phyloP scores from a whole-genome alignment of 2,888 invertebrate species.

The Alitta virens region DNA sequence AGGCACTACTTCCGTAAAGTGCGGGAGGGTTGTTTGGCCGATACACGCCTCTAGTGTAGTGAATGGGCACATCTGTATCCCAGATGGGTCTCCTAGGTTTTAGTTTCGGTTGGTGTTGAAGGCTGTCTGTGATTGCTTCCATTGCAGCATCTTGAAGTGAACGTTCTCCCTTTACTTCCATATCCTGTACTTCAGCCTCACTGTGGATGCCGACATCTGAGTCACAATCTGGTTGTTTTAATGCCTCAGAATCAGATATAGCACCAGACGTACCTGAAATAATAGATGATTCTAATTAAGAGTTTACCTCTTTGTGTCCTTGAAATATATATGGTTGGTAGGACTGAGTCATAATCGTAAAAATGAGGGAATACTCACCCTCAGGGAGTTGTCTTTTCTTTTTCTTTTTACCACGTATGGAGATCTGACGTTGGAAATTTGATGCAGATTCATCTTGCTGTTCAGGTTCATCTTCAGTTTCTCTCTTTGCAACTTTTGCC shows the following conservation, averaged over 20 bases:
- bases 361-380: too few species aligned
- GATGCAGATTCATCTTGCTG: not conserved
- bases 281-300: not conserved
- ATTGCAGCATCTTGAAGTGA: conserved; percentile 27
- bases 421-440: not conserved
- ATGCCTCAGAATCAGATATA: conserved; percentile 11
- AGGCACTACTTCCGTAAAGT: not conserved
- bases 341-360: too few species aligned
- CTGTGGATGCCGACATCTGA: conserved; percentile 22
- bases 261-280: not conserved
- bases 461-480: not conserved
- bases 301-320: too few species aligned
- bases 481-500: too few species aligned
- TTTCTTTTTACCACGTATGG: not conserved
- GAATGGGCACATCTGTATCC: conserved; percentile 20
- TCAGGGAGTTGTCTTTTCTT: too few species aligned
- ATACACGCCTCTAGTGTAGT: conserved; percentile 25
- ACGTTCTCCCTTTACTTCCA: conserved; percentile 19
- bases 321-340: too few species aligned
- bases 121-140: conserved; percentile 19
- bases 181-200: conserved; percentile 26
- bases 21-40: conserved; percentile 8
- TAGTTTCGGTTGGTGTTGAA: conserved; percentile 15
- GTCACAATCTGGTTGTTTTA: too few species aligned
- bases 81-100: conserved; percentile 8